Conservation (phyloP, 2,113 vertebrate species). For the Otis tarda region DNA sequence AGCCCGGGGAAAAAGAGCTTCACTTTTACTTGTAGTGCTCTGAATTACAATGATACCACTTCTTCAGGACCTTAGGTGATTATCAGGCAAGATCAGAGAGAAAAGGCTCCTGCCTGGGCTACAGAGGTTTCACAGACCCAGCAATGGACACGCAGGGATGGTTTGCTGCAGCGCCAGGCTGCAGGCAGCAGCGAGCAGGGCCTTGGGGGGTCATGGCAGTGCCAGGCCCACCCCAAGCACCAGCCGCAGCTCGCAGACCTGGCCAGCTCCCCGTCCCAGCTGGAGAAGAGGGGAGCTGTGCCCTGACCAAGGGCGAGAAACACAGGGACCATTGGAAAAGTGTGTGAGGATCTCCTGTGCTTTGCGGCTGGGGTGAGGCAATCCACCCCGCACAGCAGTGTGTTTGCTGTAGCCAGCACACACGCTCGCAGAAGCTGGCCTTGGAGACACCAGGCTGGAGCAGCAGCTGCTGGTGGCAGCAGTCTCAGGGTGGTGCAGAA, state of each 20-base stretch:
- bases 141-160: accelerated
- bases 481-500: background rate
- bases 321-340: accelerated
- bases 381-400: background rate
- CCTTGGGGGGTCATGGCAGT: background rate
- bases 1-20: background rate
- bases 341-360: background rate
- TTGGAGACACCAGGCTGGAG: background rate
- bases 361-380: background rate
- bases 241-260: background rate
- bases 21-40: background rate
- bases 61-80: background rate
- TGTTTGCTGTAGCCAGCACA: background rate
- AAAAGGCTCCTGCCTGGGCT: background rate
- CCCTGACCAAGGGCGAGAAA: background rate
- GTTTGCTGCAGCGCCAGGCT: background rate
- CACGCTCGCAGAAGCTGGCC: too few species aligned
- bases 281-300: background rate
- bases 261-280: background rate
- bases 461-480: background rate
- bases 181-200: background rate
- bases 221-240: background rate
- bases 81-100: background rate
- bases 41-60: background rate
- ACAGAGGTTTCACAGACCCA: background rate